Conservation (phyloP, 2,797 vertebrate species). For the Setipinna tenuifilis region DNA sequence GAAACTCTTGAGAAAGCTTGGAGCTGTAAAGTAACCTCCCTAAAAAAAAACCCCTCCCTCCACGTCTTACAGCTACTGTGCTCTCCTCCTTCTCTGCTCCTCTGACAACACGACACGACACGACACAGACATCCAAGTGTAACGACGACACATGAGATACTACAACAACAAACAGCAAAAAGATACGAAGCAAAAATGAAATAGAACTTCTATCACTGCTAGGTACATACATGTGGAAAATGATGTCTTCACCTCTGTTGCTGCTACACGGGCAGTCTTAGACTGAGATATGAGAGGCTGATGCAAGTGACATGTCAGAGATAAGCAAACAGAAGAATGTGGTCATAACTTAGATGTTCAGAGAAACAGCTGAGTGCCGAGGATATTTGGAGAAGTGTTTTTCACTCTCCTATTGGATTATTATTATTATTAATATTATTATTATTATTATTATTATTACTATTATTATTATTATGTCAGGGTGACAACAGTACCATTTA, state of each 20-base stretch:
- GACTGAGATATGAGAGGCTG: neutral
- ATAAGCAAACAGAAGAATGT: slow-evolving; percentile 5
- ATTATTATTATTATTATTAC: slow-evolving; percentile 1
- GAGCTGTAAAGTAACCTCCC: slow-evolving; percentile 82
- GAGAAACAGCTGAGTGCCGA: neutral
- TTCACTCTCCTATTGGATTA: neutral
- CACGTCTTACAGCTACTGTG: neutral
- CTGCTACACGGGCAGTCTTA: neutral
- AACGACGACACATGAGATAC: neutral
- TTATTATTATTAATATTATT: slow-evolving; percentile 4
- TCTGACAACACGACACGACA: slow-evolving; percentile 4
- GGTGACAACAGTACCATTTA: neutral
- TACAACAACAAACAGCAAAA: neutral
- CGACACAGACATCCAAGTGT: neutral
- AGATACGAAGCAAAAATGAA: slow-evolving; percentile 32
- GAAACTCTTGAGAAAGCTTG: slow-evolving; percentile 92
- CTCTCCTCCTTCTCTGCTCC: neutral
- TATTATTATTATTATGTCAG: neutral
- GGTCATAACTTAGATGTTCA: neutral
- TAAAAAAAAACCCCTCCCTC: slow-evolving; percentile 40
- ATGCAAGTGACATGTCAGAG: neutral
- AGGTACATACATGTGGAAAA: slow-evolving; percentile 10
- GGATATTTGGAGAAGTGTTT: neutral
- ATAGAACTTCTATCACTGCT: slow-evolving; percentile 56
- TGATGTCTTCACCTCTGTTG: slow-evolving; percentile 9